These are phyloP conservation scores for Xylocampa areola DNA, from an alignment of 2,888 invertebrate genomes.

Conservation along the genomic window DNA sequence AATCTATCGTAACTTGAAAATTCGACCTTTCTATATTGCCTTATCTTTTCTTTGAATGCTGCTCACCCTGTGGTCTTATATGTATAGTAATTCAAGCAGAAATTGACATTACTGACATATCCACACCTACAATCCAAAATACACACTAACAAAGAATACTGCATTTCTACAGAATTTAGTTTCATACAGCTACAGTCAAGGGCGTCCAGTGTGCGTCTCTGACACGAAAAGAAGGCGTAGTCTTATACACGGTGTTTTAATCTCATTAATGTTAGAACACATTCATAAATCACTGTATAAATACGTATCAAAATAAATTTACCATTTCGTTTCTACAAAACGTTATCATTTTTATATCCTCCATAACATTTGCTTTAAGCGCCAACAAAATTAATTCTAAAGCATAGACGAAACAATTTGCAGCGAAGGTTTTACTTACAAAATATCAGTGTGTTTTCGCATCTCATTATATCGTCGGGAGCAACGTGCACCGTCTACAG, in stretches of 20 bases:
- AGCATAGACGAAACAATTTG: constrained; percentile 32
- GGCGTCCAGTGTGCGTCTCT: too few species aligned
- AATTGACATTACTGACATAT: too few species aligned
- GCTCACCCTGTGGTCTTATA: background rate
- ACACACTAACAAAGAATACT: too few species aligned
- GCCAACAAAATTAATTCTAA: constrained; percentile 24
- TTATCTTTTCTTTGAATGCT: background rate
- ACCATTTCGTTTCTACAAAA: background rate
- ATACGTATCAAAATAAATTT: too few species aligned
- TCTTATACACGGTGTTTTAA: too few species aligned
- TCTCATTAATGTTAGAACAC: too few species aligned
- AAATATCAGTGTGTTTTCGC: constrained; percentile 69
- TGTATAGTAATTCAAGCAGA: too few species aligned
- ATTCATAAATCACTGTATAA: too few species aligned
- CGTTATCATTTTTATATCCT: background rate
- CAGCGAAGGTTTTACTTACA: constrained; percentile 61
- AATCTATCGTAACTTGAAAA: constrained; percentile 15
- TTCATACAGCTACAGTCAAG: too few species aligned
- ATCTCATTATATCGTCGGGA: constrained; percentile 76
- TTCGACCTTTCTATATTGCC: constrained; percentile 10
- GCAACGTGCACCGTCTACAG: constrained; percentile 65
- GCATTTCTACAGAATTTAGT: too few species aligned
- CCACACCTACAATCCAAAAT: too few species aligned
- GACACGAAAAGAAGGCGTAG: too few species aligned
- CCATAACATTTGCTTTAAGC: constrained; percentile 11